Conservation (phyloP, 2,888 invertebrate species). For the Odontocolon sp. region DNA sequence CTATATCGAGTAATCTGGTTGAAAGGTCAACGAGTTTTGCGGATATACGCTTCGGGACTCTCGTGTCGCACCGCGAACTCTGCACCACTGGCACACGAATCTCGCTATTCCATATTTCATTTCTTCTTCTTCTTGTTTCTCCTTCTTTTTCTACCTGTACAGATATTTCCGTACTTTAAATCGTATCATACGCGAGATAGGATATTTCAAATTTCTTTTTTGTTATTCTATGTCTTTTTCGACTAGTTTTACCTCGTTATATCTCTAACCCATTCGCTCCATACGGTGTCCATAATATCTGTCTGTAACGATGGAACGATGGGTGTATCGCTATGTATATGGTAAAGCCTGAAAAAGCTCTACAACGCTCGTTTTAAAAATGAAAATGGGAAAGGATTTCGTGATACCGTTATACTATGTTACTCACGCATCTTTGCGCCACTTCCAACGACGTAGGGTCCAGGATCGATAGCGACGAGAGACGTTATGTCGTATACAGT, state of each 20-base stretch:
- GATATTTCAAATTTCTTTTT: conserved; percentile 19
- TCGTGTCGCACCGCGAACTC: conserved; percentile 11
- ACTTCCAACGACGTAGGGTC: conserved; percentile 27
- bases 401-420: too few species aligned
- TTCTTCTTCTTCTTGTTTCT: neutral
- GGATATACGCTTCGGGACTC: conserved; percentile 26
- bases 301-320: conserved; percentile 36
- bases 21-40: conserved; percentile 42
- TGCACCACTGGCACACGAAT: conserved; percentile 2
- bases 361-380: too few species aligned
- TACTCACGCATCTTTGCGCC: conserved; percentile 52
- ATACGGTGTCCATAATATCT: conserved; percentile 18
- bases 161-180: conserved; percentile 4
- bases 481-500: neutral
- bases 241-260: neutral
- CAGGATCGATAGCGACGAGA: conserved; percentile 12
- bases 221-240: too few species aligned
- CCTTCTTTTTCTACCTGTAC: neutral
- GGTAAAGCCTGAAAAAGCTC: too few species aligned
- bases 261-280: conserved; percentile 7
- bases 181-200: neutral
- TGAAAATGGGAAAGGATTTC: too few species aligned
- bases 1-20: conserved; percentile 28
- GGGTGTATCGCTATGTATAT: too few species aligned
- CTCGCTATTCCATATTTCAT: conserved; percentile 4